These are phyloP conservation scores for Montipora capricornis DNA, from an alignment of 64 coral and sea anemone species.

Conservation along the genomic window DNA sequence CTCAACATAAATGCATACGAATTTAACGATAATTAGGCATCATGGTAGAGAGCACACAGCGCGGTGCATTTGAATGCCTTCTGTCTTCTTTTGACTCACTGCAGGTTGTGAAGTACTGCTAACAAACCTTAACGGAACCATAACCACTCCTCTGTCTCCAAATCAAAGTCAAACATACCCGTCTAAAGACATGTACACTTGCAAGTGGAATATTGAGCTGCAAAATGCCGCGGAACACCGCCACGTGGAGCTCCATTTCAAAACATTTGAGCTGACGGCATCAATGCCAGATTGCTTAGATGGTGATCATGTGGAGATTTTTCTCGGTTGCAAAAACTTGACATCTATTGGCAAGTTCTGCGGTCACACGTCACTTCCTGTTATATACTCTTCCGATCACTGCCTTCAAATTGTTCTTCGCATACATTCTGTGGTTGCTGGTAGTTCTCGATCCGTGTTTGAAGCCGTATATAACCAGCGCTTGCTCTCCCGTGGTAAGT, in stretches of 20 bases:
- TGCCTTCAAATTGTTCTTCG: conserved; percentile 44
- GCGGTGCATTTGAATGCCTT: too few relatives aligned
- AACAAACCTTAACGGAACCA: conserved; percentile 17
- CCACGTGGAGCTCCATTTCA: conserved; percentile 20
- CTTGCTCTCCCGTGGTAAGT: conserved; percentile 14
- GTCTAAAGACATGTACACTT: not conserved
- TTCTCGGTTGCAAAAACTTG: conserved; percentile 26
- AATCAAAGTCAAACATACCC: not conserved
- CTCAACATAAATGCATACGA: too few relatives aligned
- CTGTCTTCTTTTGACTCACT: not conserved
- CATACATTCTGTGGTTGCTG: not conserved
- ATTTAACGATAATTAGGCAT: too few relatives aligned
- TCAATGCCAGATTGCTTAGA: conserved; percentile 14
- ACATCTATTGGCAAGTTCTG: conserved; percentile 55
- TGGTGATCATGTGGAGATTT: conserved; percentile 34
- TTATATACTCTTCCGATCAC: conserved; percentile 51
- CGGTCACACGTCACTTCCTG: not conserved
- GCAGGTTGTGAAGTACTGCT: not conserved
- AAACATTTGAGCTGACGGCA: not conserved
- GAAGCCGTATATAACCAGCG: conserved; percentile 23
- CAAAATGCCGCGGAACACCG: not conserved
- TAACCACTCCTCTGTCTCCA: not conserved
- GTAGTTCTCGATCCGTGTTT: not conserved
- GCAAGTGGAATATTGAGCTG: conserved; percentile 43
- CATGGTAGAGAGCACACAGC: too few relatives aligned